Evolutionary conservation across 1,140 invertebrate species (phyloP), one percentile per base, ranked within the genome.

Genomic region (Heliconius congener): DNA sequence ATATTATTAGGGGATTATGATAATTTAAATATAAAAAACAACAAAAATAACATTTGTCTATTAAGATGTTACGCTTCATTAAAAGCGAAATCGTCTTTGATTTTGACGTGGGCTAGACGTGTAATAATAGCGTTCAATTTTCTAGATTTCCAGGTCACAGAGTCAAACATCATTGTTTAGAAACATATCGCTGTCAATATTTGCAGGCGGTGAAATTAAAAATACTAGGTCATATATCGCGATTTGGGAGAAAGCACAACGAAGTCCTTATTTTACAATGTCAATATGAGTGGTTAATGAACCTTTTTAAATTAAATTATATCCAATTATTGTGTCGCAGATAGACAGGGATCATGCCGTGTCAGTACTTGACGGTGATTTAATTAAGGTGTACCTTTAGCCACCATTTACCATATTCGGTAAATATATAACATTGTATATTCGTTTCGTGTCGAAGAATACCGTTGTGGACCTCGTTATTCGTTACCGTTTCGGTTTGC

Each of bases 321-420:
- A 79, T 88, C 84, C 88, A 89, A 91, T 91, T 90, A 92, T 85
- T 70, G 83, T 74, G 55, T 83, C 75, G 73, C 66, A 72, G 76
- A 74, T 76, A 78, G 85, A 82, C 83, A 85, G 83, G 81, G 81
- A 85, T 79, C 84, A 80, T 83, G 81, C 84, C 80, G 82, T 81
- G 90, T 91, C 88, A 86, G 86, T 86, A 30, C 87, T 79, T 78
- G 79, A 71, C 86, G 87, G 90, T 89, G 87, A 81, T 89, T 92
- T 82, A 91, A 91, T 94, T 93, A 92, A 93, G 82, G 88, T 92
- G 87, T 86, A 90, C 82, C 82, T 93, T 87, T 83, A 85, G 87
- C 87, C 91, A 89, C 87, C 85, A 87, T 91, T 86, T 91, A 89
- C 88, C 85, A 87, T 91, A 87, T 89, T 90, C 84, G 86, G 84